A percentile compares a stretch with the other conserved stretches of the same genome.
phyloP scores from a whole-genome alignment of 2,888 invertebrate species.

The Urechis unicinctus region DNA sequence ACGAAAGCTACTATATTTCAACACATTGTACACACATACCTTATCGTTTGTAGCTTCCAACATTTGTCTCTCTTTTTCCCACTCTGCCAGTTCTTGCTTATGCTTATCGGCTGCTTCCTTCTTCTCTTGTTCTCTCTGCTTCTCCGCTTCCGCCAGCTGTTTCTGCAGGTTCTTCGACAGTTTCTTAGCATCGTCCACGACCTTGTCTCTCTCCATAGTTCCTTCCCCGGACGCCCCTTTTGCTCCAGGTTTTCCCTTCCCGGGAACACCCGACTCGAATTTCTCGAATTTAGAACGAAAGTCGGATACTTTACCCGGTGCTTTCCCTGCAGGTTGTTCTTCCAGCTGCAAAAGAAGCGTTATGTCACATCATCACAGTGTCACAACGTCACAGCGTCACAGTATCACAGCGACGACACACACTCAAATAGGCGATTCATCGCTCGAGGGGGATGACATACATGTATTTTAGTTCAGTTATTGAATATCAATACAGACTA shows the following conservation, averaged over 20 bases:
- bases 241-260: neutral
- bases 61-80: neutral
- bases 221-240: neutral
- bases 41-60: neutral
- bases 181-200: constrained; percentile 33
- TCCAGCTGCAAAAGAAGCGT: neutral
- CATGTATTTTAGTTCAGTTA: no score
- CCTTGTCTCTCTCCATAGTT: constrained; percentile 1
- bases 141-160: constrained; percentile 35
- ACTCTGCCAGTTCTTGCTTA: constrained; percentile 25
- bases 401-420: no score
- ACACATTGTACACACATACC: neutral
- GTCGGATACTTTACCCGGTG: constrained; percentile 8
- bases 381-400: no score
- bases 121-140: constrained; percentile 29
- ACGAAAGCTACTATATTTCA: no score
- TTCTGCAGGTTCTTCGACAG: constrained; percentile 36
- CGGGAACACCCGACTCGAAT: constrained; percentile 14
- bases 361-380: no score
- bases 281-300: constrained; percentile 20
- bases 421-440: no score
- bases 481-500: no score
- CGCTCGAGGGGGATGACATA: no score
- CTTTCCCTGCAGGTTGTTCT: neutral
- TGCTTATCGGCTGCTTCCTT: constrained; percentile 72